Evolutionary conservation across 2,888 invertebrate genomes (phyloP).

Genomic region (Maniola hyperantus): DNA sequence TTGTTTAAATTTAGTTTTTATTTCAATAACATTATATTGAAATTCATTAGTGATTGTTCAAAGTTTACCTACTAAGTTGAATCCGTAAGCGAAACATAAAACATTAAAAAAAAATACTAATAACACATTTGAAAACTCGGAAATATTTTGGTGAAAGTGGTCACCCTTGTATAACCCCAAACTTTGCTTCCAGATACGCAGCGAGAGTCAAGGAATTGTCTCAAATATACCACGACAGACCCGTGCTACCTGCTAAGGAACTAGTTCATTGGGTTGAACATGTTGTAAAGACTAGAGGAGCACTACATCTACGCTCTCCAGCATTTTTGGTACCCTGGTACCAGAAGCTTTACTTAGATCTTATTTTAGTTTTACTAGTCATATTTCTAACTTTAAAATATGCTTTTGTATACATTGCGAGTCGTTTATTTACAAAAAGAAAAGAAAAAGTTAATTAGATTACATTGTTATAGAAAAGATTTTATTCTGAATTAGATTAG

Average conservation of each 20-base stretch:
- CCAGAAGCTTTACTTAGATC: slow-evolving; percentile 57
- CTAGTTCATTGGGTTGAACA: slow-evolving; percentile 59
- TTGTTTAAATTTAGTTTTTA: background rate
- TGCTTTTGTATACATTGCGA: slow-evolving; percentile 2
- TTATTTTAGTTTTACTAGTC: slow-evolving; percentile 35
- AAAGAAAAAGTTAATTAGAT: slow-evolving; percentile 9
- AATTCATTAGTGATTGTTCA: too few relatives aligned
- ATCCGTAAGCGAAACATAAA: too few relatives aligned
- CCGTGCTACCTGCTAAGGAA: slow-evolving; percentile 48
- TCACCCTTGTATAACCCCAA: background rate
- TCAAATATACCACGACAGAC: slow-evolving; percentile 54
- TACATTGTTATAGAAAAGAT: too few relatives aligned
- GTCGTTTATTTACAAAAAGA: background rate
- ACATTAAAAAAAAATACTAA: too few relatives aligned
- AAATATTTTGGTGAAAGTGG: background rate
- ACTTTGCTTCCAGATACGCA: slow-evolving; percentile 30
- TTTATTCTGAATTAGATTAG: too few relatives aligned
- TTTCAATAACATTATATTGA: background rate
- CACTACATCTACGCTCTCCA: slow-evolving; percentile 55
- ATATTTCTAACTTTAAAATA: background rate
- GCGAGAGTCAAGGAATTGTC: slow-evolving; percentile 53
- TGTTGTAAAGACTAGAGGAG: slow-evolving; percentile 55
- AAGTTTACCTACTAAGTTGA: too few relatives aligned
- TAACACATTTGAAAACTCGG: too few relatives aligned
- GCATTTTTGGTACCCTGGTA: slow-evolving; percentile 55